Evolutionary conservation across 2,113 vertebrate genomes (phyloP).

Genomic region (Hippocampus guttulatus): DNA sequence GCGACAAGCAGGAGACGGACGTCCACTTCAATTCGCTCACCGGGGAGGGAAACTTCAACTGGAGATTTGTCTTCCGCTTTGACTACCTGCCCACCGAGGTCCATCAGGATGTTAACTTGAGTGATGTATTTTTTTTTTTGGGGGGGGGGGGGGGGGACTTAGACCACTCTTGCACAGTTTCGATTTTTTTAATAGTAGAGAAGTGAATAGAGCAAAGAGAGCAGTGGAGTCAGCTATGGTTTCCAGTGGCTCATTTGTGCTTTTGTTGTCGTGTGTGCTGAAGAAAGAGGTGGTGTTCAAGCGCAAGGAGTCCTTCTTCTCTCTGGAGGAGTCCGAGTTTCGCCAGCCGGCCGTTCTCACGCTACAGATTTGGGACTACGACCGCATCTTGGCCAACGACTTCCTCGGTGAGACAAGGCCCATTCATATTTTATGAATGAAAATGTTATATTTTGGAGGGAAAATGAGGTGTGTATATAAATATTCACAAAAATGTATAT

Average conservation of each 20-base stretch:
- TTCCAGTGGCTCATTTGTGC: neutral
- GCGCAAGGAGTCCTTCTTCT: constrained; percentile 86
- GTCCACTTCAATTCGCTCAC: constrained; percentile 95
- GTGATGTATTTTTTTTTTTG: too few relatives aligned
- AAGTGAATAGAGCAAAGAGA: too few relatives aligned
- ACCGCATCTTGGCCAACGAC: constrained; percentile 86
- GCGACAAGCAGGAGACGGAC: constrained; percentile 89
- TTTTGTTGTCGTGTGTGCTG: neutral
- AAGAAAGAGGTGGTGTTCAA: constrained; percentile 83
- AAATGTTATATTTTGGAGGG: too few relatives aligned
- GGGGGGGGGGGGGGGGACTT: too few relatives aligned
- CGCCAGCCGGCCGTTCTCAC: constrained; percentile 81
- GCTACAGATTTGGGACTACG: constrained; percentile 93
- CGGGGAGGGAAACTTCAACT: constrained; percentile 94
- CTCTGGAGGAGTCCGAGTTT: constrained; percentile 85
- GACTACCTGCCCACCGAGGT: constrained; percentile 86
- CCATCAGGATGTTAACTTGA: neutral
- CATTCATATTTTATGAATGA: too few relatives aligned
- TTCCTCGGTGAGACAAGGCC: constrained; percentile 78
- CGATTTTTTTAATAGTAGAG: too few relatives aligned
- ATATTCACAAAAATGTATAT: too few relatives aligned
- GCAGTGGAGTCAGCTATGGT: too few relatives aligned
- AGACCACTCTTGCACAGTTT: too few relatives aligned
- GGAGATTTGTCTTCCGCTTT: constrained; percentile 89
- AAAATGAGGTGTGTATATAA: too few relatives aligned